Conservation (phyloP, 2,113 vertebrate genomes). For the Rissa tridactyla region DNA sequence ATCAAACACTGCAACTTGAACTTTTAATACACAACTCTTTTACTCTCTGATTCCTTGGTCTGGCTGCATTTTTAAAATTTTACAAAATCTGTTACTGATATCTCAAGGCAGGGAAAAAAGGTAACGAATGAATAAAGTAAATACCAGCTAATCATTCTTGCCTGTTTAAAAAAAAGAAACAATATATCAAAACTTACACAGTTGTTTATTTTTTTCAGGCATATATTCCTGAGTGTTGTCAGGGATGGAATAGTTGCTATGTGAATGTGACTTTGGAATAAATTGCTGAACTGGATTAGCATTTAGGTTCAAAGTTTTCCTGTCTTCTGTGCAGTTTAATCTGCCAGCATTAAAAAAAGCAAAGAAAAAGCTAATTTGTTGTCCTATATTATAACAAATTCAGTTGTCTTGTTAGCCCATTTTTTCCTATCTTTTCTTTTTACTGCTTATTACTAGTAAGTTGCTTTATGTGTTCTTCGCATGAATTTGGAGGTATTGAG, state of each 20-base stretch:
- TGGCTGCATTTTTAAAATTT: background rate
- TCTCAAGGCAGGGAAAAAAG: background rate
- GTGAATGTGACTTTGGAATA: background rate
- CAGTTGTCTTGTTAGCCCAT: rapidly evolving
- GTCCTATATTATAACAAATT: background rate
- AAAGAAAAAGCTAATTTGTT: background rate
- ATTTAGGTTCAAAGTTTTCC: background rate
- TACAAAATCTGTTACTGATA: background rate
- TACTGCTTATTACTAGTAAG: background rate
- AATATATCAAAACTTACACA: background rate
- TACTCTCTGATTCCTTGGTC: background rate
- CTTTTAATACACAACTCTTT: background rate
- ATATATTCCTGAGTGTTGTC: background rate
- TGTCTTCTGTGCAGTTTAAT: background rate
- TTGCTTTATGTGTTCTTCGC: background rate
- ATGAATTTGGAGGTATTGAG: background rate
- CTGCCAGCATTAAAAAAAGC: background rate
- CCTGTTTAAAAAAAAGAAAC: background rate
- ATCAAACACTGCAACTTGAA: background rate
- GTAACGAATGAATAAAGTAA: background rate
- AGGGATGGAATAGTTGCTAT: background rate
- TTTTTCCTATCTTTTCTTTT: background rate
- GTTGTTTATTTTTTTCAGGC: background rate
- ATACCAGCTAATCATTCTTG: background rate
- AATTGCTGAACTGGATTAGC: background rate